Evolutionary conservation across 2,888 invertebrate species (phyloP).

Genomic region (Eupeodes latifasciatus): DNA sequence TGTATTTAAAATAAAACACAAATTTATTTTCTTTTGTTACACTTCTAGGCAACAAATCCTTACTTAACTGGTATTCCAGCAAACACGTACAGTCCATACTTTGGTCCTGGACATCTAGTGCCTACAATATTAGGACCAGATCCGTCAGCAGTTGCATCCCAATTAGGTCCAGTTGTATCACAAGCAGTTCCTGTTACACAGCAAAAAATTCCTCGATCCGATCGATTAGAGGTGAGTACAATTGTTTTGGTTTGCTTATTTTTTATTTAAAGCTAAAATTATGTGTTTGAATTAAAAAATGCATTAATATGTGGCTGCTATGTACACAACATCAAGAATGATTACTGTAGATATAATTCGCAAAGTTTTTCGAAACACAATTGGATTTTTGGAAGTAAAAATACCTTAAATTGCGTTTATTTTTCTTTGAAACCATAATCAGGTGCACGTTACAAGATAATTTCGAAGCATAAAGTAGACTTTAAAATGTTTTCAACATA

Average conservation of each 20-base stretch:
- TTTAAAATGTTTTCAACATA: constrained; percentile 10
- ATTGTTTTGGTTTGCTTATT: constrained; percentile 46
- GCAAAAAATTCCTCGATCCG: constrained; percentile 97
- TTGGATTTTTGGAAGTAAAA: constrained; percentile 66
- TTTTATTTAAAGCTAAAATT: constrained; percentile 63
- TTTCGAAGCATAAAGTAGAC: constrained; percentile 31
- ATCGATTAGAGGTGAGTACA: constrained; percentile 96
- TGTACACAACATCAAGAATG: constrained; percentile 58
- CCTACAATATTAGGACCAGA: constrained; percentile 95
- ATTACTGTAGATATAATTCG: constrained; percentile 46
- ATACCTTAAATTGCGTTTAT: constrained; percentile 18
- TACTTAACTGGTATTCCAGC: constrained; percentile 96
- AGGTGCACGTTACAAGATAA: constrained; percentile 15
- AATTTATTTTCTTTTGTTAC: neutral
- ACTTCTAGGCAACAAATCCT: constrained; percentile 92
- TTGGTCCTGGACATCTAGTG: constrained; percentile 94
- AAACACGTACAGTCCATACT: constrained; percentile 96
- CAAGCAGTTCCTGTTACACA: constrained; percentile 95
- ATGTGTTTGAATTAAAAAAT: constrained; percentile 60
- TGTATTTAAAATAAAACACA: too few species aligned
- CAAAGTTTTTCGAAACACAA: constrained; percentile 27
- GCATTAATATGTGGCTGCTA: constrained; percentile 63
- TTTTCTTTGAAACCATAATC: constrained; percentile 6
- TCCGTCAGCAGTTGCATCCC: constrained; percentile 91
- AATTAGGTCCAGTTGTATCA: constrained; percentile 91